Conservation (phyloP, 2,113 vertebrate genomes). For the Cercopithecus mona region DNA sequence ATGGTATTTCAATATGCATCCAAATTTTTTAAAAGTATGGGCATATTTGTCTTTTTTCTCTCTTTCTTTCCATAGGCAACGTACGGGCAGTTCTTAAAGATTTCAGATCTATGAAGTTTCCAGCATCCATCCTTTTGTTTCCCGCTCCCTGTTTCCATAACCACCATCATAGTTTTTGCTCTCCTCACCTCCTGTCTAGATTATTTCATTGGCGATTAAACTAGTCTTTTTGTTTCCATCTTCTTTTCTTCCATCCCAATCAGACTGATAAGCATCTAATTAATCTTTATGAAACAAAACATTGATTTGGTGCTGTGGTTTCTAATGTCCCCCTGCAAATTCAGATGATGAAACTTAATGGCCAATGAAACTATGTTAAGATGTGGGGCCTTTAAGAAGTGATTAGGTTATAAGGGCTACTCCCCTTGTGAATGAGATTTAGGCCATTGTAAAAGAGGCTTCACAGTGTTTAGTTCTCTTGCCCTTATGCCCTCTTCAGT, state of each 20-base stretch:
- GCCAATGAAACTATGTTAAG: not conserved
- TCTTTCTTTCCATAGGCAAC: not conserved
- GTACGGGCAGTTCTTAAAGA: not conserved
- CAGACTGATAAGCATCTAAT: not conserved
- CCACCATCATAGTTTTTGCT: not conserved
- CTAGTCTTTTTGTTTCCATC: not conserved
- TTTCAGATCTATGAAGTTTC: not conserved
- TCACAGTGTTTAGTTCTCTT: not conserved
- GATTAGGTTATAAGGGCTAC: not conserved
- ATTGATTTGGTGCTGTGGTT: not conserved
- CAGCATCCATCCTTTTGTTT: not conserved
- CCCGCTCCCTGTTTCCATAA: not conserved
- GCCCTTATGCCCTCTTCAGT: not conserved
- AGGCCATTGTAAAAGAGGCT: not conserved
- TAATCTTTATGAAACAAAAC: not conserved
- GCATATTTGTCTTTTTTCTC: not conserved
- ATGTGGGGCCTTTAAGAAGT: not conserved
- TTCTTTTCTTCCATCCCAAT: not conserved
- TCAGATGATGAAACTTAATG: not conserved
- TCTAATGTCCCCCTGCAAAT: not conserved
- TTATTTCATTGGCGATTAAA: not conserved
- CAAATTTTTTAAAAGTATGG: not conserved
- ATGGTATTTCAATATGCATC: not conserved
- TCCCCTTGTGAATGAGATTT: not conserved
- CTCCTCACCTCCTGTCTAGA: not conserved